Evolutionary conservation across 2,888 invertebrate genomes (phyloP), one percentile per base, ranked within the genome.

Genomic region (Spisula solida): DNA sequence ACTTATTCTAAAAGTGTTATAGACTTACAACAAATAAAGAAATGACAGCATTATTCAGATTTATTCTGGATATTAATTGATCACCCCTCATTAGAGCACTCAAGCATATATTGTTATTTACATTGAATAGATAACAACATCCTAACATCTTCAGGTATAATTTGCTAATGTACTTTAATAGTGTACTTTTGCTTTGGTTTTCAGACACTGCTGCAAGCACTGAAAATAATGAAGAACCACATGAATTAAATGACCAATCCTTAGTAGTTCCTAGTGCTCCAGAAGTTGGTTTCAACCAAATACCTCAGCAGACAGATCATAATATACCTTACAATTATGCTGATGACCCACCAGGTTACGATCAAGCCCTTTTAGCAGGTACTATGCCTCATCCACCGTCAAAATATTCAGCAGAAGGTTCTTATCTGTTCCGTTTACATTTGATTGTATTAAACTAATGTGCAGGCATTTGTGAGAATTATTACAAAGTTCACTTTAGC

Each of bases 171-270:
- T 51, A 51, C n/a, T 25, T 25, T 60, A 25, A 60, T 2, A 18
- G 10, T 25, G 20, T 25, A 18, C n/a, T 10, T 60, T 60, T 60
- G 12, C 1, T 75, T 18, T 31, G 31, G 16, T 34, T 16, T 14
- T 31, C 31, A 31, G 31, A 34, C 41, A 34, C 75, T 16, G 1
- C 75, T 6, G 18, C 31, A 31, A 16, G 10, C 12, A 75, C 18
- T 75, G 75, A 16, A 31, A 75, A 75, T 34, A 75, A 75, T 75
- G 75, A 75, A 31, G 75, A 75, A 31, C 34, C 1, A 18, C 75
- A 75, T 4, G 31, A 75, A 34, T 75, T 75, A 1, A 75, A 31
- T 75, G 6, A 31, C 29, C 75, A 0, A 75, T 31, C 75, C 25
- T 10, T 31, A 14, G 1, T 18, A 6, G 6, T 31, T 14, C 34